These are phyloP conservation scores for Archaeoteleia sp. DNA, from an alignment of 2,888 invertebrate genomes.

Conservation along the genomic window DNA sequence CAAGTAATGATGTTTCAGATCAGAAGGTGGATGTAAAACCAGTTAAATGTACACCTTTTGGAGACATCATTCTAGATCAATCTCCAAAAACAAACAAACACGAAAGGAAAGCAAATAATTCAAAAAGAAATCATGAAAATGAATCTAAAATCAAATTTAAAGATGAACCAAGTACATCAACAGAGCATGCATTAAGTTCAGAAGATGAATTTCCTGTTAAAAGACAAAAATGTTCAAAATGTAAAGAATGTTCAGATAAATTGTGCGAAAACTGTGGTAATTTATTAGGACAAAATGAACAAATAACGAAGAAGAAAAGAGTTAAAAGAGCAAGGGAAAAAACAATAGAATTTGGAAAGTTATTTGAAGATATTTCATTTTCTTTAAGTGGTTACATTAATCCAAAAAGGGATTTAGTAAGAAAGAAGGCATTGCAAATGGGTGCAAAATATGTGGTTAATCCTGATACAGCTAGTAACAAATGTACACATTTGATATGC, in stretches of 20 bases:
- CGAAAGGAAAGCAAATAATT: slow-evolving; percentile 12
- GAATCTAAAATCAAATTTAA: not conserved
- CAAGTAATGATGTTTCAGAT: no score
- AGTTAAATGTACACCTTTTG: slow-evolving; percentile 63
- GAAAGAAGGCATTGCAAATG: slow-evolving; percentile 70
- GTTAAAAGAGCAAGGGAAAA: slow-evolving; percentile 39
- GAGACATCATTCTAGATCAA: slow-evolving; percentile 60
- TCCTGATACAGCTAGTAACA: slow-evolving; percentile 66
- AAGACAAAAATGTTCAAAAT: slow-evolving; percentile 57
- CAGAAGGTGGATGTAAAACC: no score
- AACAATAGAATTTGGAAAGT: slow-evolving; percentile 61
- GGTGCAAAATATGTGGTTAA: slow-evolving; percentile 69
- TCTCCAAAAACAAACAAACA: slow-evolving; percentile 27
- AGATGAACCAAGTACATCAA: slow-evolving; percentile 17
- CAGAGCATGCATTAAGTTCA: slow-evolving; percentile 53
- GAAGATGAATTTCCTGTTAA: slow-evolving; percentile 24
- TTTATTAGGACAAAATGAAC: slow-evolving; percentile 49
- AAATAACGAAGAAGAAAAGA: slow-evolving; percentile 32
- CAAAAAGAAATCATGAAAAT: not conserved
- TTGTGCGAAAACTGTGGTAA: slow-evolving; percentile 62
- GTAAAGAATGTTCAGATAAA: slow-evolving; percentile 55
- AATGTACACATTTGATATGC: slow-evolving; percentile 69
- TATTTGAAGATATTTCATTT: slow-evolving; percentile 65
- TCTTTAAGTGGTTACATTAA: slow-evolving; percentile 71
- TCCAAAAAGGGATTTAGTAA: slow-evolving; percentile 70